Percentiles rank a stretch among this genome's conserved stretches.
These are phyloP conservation scores for Bombyx mandarina DNA, from an alignment of 1,140 invertebrate genomes.

Conservation along the genomic window DNA sequence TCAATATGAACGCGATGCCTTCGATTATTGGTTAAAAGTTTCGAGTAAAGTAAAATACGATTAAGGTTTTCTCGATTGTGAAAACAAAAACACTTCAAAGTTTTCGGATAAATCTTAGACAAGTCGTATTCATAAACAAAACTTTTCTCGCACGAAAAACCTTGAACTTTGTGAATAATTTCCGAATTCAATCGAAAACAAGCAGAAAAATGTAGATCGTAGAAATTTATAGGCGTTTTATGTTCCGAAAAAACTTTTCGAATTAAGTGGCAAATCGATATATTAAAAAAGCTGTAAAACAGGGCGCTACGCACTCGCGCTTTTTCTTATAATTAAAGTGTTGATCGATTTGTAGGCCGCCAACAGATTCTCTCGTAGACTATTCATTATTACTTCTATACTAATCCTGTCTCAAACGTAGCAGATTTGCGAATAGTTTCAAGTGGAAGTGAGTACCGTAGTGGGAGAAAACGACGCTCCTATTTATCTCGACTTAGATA, in stretches of 20 bases:
- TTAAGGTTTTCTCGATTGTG: no score
- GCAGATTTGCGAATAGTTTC: constrained; percentile 26
- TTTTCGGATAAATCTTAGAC: no score
- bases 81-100: no score
- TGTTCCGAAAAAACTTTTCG: constrained; percentile 26
- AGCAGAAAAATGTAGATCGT: constrained; percentile 21
- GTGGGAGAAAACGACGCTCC: constrained; percentile 26
- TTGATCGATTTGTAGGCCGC: no score
- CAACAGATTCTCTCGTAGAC: no score
- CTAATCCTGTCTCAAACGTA: constrained; percentile 25
- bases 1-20: no score
- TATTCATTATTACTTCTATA: neutral
- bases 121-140: constrained; percentile 1
- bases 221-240: constrained; percentile 29
- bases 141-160: neutral
- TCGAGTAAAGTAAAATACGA: no score
- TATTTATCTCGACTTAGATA: constrained; percentile 51
- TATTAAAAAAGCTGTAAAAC: constrained; percentile 22
- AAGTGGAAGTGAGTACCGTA: no score
- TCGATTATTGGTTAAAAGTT: no score
- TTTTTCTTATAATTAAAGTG: no score
- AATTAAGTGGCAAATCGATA: constrained; percentile 29
- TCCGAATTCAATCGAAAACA: constrained; percentile 24
- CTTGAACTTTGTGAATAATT: constrained; percentile 14
- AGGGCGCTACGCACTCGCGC: neutral